A percentile compares a stretch with the other conserved stretches of the same genome.
These are phyloP conservation scores for Trichonephila clavipes DNA, from an alignment of 1,140 invertebrate species.

Conservation along the genomic window DNA sequence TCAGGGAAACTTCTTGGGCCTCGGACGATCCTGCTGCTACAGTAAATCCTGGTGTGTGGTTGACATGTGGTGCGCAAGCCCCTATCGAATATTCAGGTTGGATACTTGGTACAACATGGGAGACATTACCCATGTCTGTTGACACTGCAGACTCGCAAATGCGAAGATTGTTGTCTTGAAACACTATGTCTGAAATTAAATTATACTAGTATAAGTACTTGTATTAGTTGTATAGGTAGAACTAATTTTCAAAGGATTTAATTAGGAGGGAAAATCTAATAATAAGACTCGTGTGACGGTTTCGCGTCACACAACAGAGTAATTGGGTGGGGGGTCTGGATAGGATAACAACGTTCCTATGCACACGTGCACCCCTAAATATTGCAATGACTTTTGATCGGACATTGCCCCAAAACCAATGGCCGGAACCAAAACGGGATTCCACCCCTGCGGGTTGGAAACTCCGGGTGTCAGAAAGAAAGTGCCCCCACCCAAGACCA, in stretches of 20 bases:
- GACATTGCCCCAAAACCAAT: too few species aligned
- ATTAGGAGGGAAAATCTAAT: too few species aligned
- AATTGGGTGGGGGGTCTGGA: too few species aligned
- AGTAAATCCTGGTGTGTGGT: conserved; percentile 80
- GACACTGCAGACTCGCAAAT: conserved; percentile 75
- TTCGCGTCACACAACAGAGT: too few species aligned
- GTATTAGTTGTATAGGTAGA: background rate
- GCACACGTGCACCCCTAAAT: too few species aligned
- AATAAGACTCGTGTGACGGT: too few species aligned
- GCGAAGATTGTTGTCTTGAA: conserved; percentile 39
- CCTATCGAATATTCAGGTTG: conserved; percentile 80
- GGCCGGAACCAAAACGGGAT: too few species aligned
- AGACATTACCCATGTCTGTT: conserved; percentile 81
- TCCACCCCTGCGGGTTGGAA: too few species aligned
- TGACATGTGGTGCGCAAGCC: conserved; percentile 76
- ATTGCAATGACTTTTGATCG: too few species aligned
- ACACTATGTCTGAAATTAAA: conserved; percentile 34
- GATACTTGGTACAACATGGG: conserved; percentile 80
- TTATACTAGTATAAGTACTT: background rate
- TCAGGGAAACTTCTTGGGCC: conserved; percentile 79
- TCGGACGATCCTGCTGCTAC: conserved; percentile 77
- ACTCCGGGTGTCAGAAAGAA: too few species aligned
- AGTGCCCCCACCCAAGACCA: too few species aligned
- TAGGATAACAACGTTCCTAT: too few species aligned
- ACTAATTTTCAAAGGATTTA: background rate